phyloP scores from a whole-genome alignment of 2,113 vertebrate genomes.

The Serilophus lunatus region DNA sequence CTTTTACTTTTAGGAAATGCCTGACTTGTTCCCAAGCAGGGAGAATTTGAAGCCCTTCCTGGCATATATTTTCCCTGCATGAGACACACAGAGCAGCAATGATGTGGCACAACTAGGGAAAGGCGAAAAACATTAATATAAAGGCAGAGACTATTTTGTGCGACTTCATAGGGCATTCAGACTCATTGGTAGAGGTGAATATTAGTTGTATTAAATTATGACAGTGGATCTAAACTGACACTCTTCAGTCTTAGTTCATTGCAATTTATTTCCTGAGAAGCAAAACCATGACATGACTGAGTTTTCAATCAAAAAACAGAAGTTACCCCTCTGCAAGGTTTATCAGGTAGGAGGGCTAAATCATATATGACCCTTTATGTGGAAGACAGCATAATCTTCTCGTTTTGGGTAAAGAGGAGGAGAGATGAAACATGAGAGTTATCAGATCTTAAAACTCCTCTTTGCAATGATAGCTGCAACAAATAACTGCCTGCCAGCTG shows the following conservation, averaged over 20 bases:
- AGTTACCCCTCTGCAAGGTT: background rate
- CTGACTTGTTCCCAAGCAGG: background rate
- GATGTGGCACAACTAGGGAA: background rate
- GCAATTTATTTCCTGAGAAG: background rate
- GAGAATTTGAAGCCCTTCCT: background rate
- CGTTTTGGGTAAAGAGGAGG: background rate
- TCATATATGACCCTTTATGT: background rate
- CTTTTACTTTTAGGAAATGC: background rate
- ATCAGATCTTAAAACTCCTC: background rate
- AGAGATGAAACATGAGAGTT: background rate
- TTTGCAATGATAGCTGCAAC: background rate
- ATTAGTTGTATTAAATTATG: background rate
- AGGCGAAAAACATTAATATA: background rate
- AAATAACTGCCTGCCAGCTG: background rate
- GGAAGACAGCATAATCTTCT: background rate
- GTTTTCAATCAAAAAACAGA: background rate
- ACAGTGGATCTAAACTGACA: background rate
- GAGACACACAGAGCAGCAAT: background rate
- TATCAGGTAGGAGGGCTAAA: background rate
- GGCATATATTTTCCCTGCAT: accelerated
- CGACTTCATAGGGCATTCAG: background rate
- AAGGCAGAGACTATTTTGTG: background rate
- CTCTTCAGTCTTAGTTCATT: background rate
- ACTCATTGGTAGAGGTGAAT: background rate
- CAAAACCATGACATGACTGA: background rate